A percentile compares a stretch with the other conserved stretches of the same genome.
These are phyloP conservation scores for Drosophila nr. fundita DNA, from an alignment of 2,888 invertebrate genomes.

Conservation along the genomic window DNA sequence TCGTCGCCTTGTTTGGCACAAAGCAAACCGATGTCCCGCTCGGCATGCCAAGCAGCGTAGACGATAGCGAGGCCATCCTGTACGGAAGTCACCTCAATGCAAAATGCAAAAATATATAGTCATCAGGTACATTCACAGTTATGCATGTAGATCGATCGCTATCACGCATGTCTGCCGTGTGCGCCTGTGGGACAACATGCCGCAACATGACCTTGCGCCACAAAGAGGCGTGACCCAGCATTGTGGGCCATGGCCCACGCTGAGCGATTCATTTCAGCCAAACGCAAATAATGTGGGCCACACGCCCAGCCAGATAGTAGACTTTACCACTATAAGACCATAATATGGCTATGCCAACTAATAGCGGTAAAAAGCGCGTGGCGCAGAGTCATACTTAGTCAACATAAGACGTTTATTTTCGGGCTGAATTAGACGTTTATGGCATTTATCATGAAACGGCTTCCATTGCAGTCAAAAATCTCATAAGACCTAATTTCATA, in stretches of 20 bases:
- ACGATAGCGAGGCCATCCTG: slow-evolving; percentile 44
- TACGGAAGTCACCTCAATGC: slow-evolving; percentile 48
- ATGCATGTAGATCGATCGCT: slow-evolving; percentile 23
- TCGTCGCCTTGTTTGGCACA: slow-evolving; percentile 29
- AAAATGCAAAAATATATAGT: slow-evolving; percentile 19
- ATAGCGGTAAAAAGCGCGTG: slow-evolving; percentile 32
- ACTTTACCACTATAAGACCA: slow-evolving; percentile 5
- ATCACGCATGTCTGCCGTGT: slow-evolving; percentile 52
- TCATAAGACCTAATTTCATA: background rate
- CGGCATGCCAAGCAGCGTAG: slow-evolving; percentile 49
- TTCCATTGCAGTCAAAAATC: background rate
- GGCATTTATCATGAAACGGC: slow-evolving; percentile 6
- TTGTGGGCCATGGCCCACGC: slow-evolving; percentile 44
- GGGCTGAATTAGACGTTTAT: slow-evolving; percentile 5
- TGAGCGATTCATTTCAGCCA: slow-evolving; percentile 29
- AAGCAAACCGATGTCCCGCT: slow-evolving; percentile 40
- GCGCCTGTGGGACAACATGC: slow-evolving; percentile 57
- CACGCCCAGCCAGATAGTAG: slow-evolving; percentile 42
- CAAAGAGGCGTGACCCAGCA: slow-evolving; percentile 20
- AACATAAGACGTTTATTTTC: background rate
- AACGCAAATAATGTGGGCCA: slow-evolving; percentile 45
- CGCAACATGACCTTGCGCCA: slow-evolving; percentile 45
- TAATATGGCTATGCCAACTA: slow-evolving; percentile 7
- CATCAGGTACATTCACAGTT: slow-evolving; percentile 3
- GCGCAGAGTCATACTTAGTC: slow-evolving; percentile 8